Percentiles rank a stretch among this genome's conserved stretches.
Conservation (phyloP, 2,888 invertebrate species). For the Strigamia crassipes region DNA sequence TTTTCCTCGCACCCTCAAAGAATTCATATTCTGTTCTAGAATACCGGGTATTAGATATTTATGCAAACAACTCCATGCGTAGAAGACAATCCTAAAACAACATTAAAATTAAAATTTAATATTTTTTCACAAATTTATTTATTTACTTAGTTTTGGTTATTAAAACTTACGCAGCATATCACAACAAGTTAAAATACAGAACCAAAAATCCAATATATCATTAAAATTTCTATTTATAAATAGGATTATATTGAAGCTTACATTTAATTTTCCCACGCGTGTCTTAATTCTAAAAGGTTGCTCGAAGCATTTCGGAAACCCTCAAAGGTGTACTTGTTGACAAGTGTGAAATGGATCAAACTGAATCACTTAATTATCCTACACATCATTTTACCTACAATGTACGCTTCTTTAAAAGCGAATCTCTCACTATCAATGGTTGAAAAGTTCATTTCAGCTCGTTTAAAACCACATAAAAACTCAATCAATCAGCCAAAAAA, state of each 20-base stretch:
- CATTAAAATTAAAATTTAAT: too few species aligned
- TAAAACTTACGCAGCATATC: too few species aligned
- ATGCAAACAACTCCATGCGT: too few species aligned
- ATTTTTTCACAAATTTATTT: too few species aligned
- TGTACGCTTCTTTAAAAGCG: background rate
- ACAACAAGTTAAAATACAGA: background rate
- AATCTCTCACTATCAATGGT: background rate
- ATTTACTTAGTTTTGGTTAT: too few species aligned
- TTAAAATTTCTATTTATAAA: slow-evolving; percentile 20
- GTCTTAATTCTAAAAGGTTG: slow-evolving; percentile 6
- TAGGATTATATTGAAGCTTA: slow-evolving; percentile 2
- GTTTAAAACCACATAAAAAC: background rate
- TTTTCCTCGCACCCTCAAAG: too few species aligned
- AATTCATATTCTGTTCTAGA: too few species aligned
- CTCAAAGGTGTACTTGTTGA: slow-evolving; percentile 10
- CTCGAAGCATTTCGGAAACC: slow-evolving; percentile 1
- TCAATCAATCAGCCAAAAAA: background rate
- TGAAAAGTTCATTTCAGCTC: background rate
- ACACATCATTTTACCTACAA: background rate
- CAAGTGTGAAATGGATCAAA: slow-evolving; percentile 25
- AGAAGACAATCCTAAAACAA: too few species aligned
- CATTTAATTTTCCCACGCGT: slow-evolving; percentile 3
- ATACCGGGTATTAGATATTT: too few species aligned
- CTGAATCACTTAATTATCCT: background rate
- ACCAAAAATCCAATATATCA: background rate